A percentile compares a stretch with the other conserved stretches of the same genome.
These are phyloP conservation scores for Thymallus thymallus DNA, from an alignment of 2,113 vertebrate genomes.

Conservation along the genomic window DNA sequence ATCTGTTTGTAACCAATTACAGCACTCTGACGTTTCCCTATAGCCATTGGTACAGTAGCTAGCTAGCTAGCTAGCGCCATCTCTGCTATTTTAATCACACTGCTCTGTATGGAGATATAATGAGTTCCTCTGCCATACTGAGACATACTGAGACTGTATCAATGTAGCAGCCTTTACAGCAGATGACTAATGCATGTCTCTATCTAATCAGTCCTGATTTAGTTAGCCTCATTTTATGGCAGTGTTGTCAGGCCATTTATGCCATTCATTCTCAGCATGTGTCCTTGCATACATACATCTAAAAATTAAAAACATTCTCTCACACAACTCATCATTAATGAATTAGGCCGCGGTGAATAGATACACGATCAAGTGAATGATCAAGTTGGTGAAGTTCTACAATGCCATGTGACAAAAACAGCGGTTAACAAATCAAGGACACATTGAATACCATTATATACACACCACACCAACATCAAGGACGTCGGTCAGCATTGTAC, in stretches of 20 bases:
- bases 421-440: not conserved
- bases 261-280: no score
- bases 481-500: no score
- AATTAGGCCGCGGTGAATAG: no score
- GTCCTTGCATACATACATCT: no score
- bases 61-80: slow-evolving; percentile 39
- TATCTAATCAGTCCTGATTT: slow-evolving; percentile 14
- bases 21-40: slow-evolving; percentile 52
- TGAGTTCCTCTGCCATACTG: not conserved
- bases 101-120: slow-evolving; percentile 20
- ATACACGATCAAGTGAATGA: no score
- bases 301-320: no score
- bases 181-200: slow-evolving; percentile 27
- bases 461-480: no score
- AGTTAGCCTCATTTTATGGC: no score
- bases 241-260: no score
- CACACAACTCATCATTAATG: no score
- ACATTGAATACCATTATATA: no score
- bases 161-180: slow-evolving; percentile 17
- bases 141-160: not conserved
- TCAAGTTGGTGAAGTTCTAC: no score
- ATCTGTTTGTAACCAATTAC: slow-evolving; percentile 58
- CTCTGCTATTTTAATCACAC: slow-evolving; percentile 43
- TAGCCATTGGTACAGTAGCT: slow-evolving; percentile 3
- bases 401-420: not conserved